Base-by-base conservation (phyloP, 2,888 invertebrate species). In the Tetragonisca angustula region DNA sequence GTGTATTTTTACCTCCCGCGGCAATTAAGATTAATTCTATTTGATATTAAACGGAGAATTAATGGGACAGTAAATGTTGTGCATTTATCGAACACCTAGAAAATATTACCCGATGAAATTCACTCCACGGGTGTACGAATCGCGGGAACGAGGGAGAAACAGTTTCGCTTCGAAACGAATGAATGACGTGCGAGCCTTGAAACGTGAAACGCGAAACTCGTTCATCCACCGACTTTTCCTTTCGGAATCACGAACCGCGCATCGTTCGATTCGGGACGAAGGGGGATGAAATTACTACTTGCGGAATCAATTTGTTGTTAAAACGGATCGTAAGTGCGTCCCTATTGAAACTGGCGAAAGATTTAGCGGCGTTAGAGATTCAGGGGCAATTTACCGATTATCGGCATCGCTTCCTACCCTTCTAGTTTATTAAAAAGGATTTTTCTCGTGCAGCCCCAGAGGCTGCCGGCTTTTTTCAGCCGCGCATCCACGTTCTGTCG, bases 331-430 rank as follows among this genome's bases (percentile, higher is more conserved):
- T 75, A 61, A 52, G 50, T 59, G 56, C 59, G 59, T 76, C 68
- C 32, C 65, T 64, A 65, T 75, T 77, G 80, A 83, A 81, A 65
- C 68, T 54, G 64, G 84, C 77, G 62, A 80, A 87, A 86, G 84
- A 84, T 76, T 84, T 78, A 77, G 80, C 83, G 76, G 79, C 76
- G 77, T 69, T 76, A 76, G 79, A 86, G 87, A 91, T 92, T 91
- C 91, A 88, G 86, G 89, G 88, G 88, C 89, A 92, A 91, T 92
- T 91, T 90, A 90, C 84, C 90, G 89, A 92, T 92, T 92, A 91
- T 91, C 90, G 90, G 89, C 90, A 87, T 84, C 86, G 78, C 70
- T 81, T 79, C 65, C 74, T 69, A 76, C 78, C 79, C 79, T 70
- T 15, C 59, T 49, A 62, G 64, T 65, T 65, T 73, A 59, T 73